These are phyloP conservation scores for Malacosoma neustria DNA, from an alignment of 2,888 invertebrate genomes.

Conservation along the genomic window DNA sequence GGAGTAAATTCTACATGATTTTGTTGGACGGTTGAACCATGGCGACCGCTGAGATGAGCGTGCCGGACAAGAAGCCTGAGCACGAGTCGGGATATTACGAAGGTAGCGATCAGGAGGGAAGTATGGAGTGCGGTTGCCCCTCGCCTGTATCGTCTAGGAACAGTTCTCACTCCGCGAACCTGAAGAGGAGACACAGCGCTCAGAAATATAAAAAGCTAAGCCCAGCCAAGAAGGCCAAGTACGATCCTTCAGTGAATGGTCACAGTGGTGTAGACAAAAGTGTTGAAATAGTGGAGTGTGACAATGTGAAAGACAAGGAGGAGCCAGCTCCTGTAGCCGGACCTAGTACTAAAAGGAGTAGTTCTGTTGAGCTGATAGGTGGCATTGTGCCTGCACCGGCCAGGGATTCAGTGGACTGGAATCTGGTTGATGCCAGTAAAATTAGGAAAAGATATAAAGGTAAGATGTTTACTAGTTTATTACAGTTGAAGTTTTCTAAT, in stretches of 20 bases:
- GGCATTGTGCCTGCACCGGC: constrained; percentile 57
- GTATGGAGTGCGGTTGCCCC: constrained; percentile 69
- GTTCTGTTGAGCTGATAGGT: constrained; percentile 62
- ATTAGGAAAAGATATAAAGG: constrained; percentile 71
- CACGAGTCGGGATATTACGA: constrained; percentile 91
- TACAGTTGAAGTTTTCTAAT: too few species aligned
- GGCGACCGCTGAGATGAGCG: constrained; percentile 74
- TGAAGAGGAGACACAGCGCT: constrained; percentile 52
- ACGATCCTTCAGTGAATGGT: constrained; percentile 46
- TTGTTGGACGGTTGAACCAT: constrained; percentile 58
- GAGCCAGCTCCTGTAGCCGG: constrained; percentile 40
- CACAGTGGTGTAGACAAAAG: constrained; percentile 42
- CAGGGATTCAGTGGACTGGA: constrained; percentile 63
- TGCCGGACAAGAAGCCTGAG: constrained; percentile 78
- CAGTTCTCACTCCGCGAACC: constrained; percentile 57
- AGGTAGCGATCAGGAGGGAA: constrained; percentile 79
- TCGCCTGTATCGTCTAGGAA: constrained; percentile 61
- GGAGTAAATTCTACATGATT: constrained; percentile 49
- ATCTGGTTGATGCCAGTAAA: constrained; percentile 69
- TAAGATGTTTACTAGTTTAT: too few species aligned
- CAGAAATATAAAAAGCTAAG: constrained; percentile 52
- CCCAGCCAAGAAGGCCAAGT: constrained; percentile 43
- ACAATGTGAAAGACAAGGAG: constrained; percentile 31
- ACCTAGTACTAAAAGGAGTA: constrained; percentile 48
- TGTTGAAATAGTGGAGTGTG: constrained; percentile 55